Conservation (phyloP, 2,888 invertebrate species). For the Tipula confusa region DNA sequence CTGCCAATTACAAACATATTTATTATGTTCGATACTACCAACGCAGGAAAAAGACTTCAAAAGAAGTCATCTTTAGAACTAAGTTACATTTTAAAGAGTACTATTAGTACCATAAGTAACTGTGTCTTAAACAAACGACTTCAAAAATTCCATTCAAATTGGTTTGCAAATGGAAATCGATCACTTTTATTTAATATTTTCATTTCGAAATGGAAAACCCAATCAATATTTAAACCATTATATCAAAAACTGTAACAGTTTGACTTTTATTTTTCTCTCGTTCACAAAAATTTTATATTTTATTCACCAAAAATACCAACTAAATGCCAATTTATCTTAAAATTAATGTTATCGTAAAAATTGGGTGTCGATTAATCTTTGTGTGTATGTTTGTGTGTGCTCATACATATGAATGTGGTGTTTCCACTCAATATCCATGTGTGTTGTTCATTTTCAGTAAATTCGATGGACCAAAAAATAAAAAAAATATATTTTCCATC, state of each 20-base stretch:
- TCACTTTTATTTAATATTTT: slow-evolving; percentile 14
- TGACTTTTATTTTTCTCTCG: too few relatives aligned
- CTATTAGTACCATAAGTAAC: too few relatives aligned
- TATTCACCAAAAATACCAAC: slow-evolving; percentile 4
- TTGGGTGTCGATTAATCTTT: slow-evolving; percentile 20
- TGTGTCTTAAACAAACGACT: too few relatives aligned
- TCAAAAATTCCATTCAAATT: too few relatives aligned
- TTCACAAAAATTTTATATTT: neutral
- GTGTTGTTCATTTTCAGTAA: neutral
- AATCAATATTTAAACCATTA: neutral
- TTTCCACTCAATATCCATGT: too few relatives aligned
- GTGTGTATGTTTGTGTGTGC: neutral
- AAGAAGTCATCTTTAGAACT: too few relatives aligned
- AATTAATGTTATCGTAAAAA: slow-evolving; percentile 17
- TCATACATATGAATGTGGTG: too few relatives aligned
- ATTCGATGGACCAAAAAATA: neutral
- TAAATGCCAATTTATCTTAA: slow-evolving; percentile 12
- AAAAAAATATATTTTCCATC: neutral
- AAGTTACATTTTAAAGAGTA: too few relatives aligned
- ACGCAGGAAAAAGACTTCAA: too few relatives aligned
- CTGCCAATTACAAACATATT: too few relatives aligned
- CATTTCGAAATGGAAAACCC: neutral
- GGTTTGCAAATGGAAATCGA: too few relatives aligned
- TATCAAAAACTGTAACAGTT: neutral
- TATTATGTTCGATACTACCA: too few relatives aligned